Percentiles rank a stretch among this genome's conserved stretches.
These are phyloP conservation scores for Spheniscus mendiculus DNA, from an alignment of 2,113 vertebrate species.

Conservation along the genomic window DNA sequence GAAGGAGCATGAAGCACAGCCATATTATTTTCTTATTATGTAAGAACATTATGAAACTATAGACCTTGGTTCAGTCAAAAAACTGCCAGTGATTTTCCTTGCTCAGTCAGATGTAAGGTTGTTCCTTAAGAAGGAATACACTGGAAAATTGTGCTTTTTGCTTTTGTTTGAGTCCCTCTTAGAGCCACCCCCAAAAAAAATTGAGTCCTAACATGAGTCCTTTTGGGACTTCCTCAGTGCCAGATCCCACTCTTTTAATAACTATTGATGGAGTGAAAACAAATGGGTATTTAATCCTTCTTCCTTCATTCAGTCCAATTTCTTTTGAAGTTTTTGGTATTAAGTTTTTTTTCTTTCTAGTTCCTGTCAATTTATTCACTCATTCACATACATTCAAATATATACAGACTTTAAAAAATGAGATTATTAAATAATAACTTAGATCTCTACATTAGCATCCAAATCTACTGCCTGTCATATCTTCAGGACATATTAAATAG, in stretches of 20 bases:
- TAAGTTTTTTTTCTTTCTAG: not conserved
- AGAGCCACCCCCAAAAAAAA: rapidly evolving
- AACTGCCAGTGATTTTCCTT: not conserved
- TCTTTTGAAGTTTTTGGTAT: not conserved
- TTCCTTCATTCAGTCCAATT: not conserved
- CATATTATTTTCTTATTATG: not conserved
- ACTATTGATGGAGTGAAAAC: not conserved
- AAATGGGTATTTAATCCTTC: not conserved
- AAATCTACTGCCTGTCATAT: not conserved
- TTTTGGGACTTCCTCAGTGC: not conserved
- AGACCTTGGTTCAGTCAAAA: not conserved
- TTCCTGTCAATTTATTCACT: not conserved
- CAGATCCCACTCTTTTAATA: not conserved
- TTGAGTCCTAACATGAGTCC: not conserved
- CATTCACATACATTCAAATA: not conserved
- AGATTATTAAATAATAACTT: not conserved
- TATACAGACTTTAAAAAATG: not conserved
- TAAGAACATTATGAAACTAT: not conserved
- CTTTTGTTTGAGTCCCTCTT: not conserved
- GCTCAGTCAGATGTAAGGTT: not conserved
- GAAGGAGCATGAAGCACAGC: not conserved
- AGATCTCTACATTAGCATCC: not conserved
- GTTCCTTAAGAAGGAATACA: not conserved
- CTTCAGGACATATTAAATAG: not conserved
- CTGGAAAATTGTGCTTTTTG: not conserved